Conservation (phyloP, 92 coral and sea anemone genomes). For the Parazoanthus atlanticus region DNA sequence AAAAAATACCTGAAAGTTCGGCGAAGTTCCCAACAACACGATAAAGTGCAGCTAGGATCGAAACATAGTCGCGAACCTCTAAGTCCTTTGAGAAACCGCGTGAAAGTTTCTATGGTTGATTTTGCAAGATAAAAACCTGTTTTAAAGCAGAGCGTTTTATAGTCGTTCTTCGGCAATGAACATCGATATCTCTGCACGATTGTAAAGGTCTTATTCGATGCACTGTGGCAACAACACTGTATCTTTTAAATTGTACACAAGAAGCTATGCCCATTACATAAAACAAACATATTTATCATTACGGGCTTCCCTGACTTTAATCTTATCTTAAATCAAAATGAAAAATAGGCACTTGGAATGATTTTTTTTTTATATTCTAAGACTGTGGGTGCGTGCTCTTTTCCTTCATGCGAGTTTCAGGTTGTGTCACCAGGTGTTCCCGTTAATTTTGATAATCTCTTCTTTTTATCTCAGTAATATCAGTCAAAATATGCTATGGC, state of each 20-base stretch:
- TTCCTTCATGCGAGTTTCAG: constrained; percentile 9
- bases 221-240: neutral
- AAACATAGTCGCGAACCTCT: neutral
- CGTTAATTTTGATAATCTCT: constrained; percentile 8
- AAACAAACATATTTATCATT: neutral
- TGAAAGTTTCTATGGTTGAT: neutral
- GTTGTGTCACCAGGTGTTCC: neutral
- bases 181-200: no score
- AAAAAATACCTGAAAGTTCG: neutral
- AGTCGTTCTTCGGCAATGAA: no score
- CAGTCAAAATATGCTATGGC: neutral
- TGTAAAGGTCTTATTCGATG: neutral
- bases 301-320: neutral
- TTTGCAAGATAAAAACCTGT: neutral
- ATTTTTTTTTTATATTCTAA: neutral
- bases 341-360: neutral
- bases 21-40: neutral
- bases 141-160: no score
- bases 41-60: neutral
- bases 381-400: neutral
- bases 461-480: neutral
- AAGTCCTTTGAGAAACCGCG: neutral
- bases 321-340: no score
- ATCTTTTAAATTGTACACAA: neutral
- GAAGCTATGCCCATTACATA: neutral